Percentiles rank a stretch among this genome's conserved stretches.
phyloP scores from a whole-genome alignment of 2,888 invertebrate genomes.

The Drepana falcataria region DNA sequence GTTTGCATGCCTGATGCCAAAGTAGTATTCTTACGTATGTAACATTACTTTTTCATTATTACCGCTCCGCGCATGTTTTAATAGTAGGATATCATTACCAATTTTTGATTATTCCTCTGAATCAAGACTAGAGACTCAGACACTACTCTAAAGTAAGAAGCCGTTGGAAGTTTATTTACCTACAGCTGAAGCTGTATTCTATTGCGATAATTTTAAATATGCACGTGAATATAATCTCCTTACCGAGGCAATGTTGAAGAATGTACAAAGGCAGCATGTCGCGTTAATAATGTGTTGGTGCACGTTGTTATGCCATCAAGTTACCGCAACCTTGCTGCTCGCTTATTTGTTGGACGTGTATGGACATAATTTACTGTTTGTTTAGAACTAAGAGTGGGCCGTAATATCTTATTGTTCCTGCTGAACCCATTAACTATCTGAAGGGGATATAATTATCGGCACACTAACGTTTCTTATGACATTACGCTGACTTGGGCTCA shows the following conservation, averaged over 20 bases:
- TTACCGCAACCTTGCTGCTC: constrained; percentile 58
- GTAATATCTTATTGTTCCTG: constrained; percentile 64
- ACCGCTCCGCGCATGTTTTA: too few species aligned
- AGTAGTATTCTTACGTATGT: too few species aligned
- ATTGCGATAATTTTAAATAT: constrained; percentile 3
- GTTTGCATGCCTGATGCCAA: too few species aligned
- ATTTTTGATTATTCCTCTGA: too few species aligned
- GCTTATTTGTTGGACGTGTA: constrained; percentile 58
- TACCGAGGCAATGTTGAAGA: background rate
- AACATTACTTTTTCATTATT: too few species aligned
- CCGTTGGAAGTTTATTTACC: too few species aligned
- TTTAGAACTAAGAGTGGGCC: constrained; percentile 56
- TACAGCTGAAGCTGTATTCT: too few species aligned
- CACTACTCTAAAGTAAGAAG: too few species aligned
- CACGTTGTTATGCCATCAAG: constrained; percentile 45
- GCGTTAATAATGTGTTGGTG: constrained; percentile 32
- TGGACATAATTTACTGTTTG: constrained; percentile 62
- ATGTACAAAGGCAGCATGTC: constrained; percentile 9
- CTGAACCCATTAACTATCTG: constrained; percentile 51
- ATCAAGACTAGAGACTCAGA: too few species aligned
- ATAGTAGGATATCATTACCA: too few species aligned
- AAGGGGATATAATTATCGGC: constrained; percentile 47
- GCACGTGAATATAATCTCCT: background rate
- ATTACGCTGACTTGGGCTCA: constrained; percentile 22
- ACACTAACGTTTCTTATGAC: constrained; percentile 46